Conservation (phyloP, 2,888 invertebrate genomes). For the Crematogaster levior region DNA sequence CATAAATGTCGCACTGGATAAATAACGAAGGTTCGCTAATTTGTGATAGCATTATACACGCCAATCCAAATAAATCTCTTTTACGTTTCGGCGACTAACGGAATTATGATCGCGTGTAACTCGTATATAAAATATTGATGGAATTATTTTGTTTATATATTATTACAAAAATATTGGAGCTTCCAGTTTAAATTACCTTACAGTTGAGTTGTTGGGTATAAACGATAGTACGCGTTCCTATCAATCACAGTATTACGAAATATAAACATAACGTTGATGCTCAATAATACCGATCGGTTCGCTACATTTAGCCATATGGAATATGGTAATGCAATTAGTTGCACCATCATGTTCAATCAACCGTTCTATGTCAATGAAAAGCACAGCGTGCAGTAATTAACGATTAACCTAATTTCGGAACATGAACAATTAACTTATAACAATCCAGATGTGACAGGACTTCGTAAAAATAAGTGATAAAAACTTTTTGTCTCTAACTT, state of each 20-base stretch:
- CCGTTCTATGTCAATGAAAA: constrained; percentile 53
- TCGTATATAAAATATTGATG: neutral
- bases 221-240: constrained; percentile 32
- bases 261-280: constrained; percentile 45
- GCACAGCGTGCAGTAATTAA: constrained; percentile 36
- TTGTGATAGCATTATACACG: neutral
- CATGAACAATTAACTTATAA: constrained; percentile 40
- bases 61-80: neutral
- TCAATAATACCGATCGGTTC: constrained; percentile 44
- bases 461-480: neutral
- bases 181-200: constrained; percentile 23
- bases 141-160: constrained; percentile 15
- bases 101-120: neutral
- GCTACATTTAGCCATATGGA: constrained; percentile 53
- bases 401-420: constrained; percentile 46
- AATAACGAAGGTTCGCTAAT: constrained; percentile 4
- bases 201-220: constrained; percentile 12
- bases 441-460: constrained; percentile 23
- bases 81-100: constrained; percentile 1
- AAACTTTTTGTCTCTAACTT: constrained; percentile 11
- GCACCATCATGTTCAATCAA: constrained; percentile 52
- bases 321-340: constrained; percentile 55
- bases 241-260: constrained; percentile 50
- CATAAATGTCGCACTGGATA: neutral
- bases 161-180: constrained; percentile 1